Evolutionary conservation across 2,113 vertebrate species (phyloP), one percentile per base, ranked within the genome.

Genomic region (Micronycteris hirsuta): DNA sequence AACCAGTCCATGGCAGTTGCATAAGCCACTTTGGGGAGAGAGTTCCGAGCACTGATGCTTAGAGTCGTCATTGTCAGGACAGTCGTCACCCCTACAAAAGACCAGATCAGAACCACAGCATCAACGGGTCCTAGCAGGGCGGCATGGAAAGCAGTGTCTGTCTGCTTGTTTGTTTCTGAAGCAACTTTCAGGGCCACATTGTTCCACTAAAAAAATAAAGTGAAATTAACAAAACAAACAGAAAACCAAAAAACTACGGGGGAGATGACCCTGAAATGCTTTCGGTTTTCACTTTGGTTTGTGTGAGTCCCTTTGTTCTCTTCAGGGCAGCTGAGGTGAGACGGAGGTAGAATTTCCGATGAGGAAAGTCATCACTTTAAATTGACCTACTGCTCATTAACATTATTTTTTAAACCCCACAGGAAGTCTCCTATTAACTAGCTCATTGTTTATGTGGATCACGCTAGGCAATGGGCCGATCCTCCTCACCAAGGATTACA

Each of bases 1-100:
- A 99, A 99, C 99, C 99, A 99, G 98, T 99, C 99, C 99, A 99
- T 99, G 97, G 99, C 99, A 4, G 99, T 99, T 88, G 99, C 99
- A 86, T 99, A 99, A 87, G 99, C 99, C 17, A 99, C 99, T 98
- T 99, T 99, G 47, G 99, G 99, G 31, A 99, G 99, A 20, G 99
- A 99, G 98, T 99, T 99, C 93, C 99, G 99, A 14, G 99, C 99
- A 74, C 99, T 99, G 98, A 99, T 99, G 93, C 99, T 99, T 56
- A 99, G 98, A 11, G 99, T 99, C 41, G 99, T 99, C 99, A 99
- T 99, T 13, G 99, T 99, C 82, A 99, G 98, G 45, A 99, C 99
- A 20, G 99, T 99, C 85, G 99, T 99, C 74, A 99, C 99, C 96
- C 99, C 99, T 99, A 97, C 8, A 78, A 41, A 56, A 97, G n/a